A percentile compares a stretch with the other conserved stretches of the same genome.
Conservation (phyloP, 2,888 invertebrate genomes). For the Apoderus coryli region DNA sequence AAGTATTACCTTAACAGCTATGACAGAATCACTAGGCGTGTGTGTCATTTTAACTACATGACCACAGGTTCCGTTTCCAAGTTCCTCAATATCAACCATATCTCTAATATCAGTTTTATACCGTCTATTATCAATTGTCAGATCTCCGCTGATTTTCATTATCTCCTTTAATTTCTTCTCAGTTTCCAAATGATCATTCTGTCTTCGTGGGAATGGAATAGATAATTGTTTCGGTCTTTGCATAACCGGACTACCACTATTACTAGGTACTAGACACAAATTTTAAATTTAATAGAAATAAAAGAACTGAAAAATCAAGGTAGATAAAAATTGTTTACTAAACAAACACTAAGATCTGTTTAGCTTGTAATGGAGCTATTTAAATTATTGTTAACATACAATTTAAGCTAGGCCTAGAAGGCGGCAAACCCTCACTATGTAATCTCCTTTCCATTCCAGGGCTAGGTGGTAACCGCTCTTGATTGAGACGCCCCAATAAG, state of each 20-base stretch:
- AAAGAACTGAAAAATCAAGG: no score
- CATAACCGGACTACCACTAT: constrained; percentile 34
- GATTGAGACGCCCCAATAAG: no score
- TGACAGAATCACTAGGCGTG: constrained; percentile 66
- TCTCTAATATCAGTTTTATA: constrained; percentile 74
- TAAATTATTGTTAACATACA: no score
- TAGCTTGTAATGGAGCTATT: no score
- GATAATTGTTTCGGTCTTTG: constrained; percentile 42
- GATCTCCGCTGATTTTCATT: constrained; percentile 81
- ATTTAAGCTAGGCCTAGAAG: no score
- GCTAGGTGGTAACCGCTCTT: no score
- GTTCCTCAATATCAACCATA: constrained; percentile 71
- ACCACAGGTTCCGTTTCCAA: constrained; percentile 93
- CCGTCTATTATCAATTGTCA: constrained; percentile 65
- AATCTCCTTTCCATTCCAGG: no score
- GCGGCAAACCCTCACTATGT: no score
- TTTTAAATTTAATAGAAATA: no score
- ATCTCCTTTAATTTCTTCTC: constrained; percentile 83
- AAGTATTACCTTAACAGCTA: constrained; percentile 77
- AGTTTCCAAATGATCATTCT: constrained; percentile 43
- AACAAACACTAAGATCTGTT: no score
- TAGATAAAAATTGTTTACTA: no score
- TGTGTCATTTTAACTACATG: constrained; percentile 96
- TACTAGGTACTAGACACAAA: no score
- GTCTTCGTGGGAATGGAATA: constrained; percentile 43